Evolutionary conservation across 64 coral and sea anemone species (phyloP), one percentile per base, ranked within the genome.

Genomic region (Montipora capricornis): DNA sequence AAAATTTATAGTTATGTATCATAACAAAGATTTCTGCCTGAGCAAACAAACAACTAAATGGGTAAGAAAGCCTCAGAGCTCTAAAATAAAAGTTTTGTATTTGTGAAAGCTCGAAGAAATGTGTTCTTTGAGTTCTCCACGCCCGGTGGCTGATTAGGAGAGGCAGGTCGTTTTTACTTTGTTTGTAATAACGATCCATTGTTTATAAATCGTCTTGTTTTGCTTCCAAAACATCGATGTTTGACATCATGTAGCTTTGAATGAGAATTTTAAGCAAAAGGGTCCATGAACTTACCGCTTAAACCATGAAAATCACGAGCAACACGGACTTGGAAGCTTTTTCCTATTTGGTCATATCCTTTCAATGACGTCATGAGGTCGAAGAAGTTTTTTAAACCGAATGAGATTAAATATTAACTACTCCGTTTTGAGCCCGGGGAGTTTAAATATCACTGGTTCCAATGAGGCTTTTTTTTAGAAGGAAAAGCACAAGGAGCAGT

Each of bases 331-430:
- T 50, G 44, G 47, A 17, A 86, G 71, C 48, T 44, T 48, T 73
- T 70, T 86, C 82, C 82, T 71, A 86, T 73, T 70, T 86, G 66
- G 66, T 86, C 82, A 86, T 73, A 52, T 86, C 82, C 82, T 16
- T 49, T 86, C 6, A 86, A 86, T 86, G 82, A 86, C 82, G 82
- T 86, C 82, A 86, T 86, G n/a, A 73, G 66, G 45, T 49, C 19
- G 26, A 50, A 86, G 62, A 49, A 86, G 44, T 4, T 9, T 46
- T 68, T 71, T 70, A 69, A 73, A 86, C 6, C 47, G 6, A 71
- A 22, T 9, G 45, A 49, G 44, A 86, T 86, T 86, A 86, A 86
- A 86, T 86, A 86, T 86, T 86, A 71, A 86, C 82, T 19, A 86
- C 44, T 51, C 16, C 17, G 61, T 14, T 73, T 6, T 15, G 19